Base-by-base conservation (phyloP, 2,113 vertebrate genomes). In the Acrocephalus arundinaceus region DNA sequence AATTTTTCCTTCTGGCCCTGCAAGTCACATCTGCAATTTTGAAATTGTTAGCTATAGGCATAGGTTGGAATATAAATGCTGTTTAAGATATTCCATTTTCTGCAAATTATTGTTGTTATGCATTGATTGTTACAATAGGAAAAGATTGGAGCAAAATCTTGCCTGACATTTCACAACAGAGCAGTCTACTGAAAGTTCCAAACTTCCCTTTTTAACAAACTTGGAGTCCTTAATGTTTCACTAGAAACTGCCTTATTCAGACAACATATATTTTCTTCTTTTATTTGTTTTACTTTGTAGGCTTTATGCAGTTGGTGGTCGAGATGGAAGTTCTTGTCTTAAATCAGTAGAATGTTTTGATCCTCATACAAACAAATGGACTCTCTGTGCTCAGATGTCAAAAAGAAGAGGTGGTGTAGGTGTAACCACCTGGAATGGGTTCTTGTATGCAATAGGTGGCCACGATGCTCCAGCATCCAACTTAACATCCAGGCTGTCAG, bases 321-420 rank as follows among this genome's bases (percentile, higher is more conserved):
- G 99, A 71, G 99, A 99, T 89, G 99, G 99, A 94, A 99, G 99
- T 89, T 99, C 99, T 77, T 99, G 99, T 96, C 98, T 99, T 93
- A 99, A 99, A 51, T 99, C 99, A 48, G 99, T 99, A 63, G 99
- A 99, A 97, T 99, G 99, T 97, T 99, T 99, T 87, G 99, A 99
- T 97, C 99, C 99, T 87, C 99, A 99, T 97, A 99, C 99, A 70
- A 99, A 99, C 97, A 99, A 99, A 93, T 99, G 99, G 99, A 99
- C 96, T 20, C 97, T 97, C 39, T 99, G 99, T 94, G 98, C 99
- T 63, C 99, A 99, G 31, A 99, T 99, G 99, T 99, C 99, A 21
- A 99, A 99, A 97, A 98, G 99, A 91, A 98, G 99, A 85, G 99
- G 99, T 2, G 99, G 99, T 7, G 99, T 99, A 33, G 99, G 99